Evolutionary conservation across 1,140 invertebrate species (phyloP).

Genomic region (Oreohelix idahoensis): DNA sequence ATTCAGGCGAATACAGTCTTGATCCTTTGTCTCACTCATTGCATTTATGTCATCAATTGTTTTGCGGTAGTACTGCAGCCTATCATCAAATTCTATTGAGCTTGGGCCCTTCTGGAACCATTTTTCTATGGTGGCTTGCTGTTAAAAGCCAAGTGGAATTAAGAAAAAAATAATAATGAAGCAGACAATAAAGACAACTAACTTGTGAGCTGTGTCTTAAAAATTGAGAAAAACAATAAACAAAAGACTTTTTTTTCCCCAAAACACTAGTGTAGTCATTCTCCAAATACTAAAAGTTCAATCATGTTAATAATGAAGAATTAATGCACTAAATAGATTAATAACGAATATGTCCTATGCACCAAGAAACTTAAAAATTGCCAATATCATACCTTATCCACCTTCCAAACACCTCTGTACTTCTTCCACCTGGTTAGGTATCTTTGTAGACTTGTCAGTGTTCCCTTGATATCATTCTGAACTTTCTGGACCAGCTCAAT

Average conservation of each 20-base stretch:
- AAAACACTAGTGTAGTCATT: too few species aligned
- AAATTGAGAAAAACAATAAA: too few species aligned
- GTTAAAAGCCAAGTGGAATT: constrained; percentile 35
- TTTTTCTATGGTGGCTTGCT: constrained; percentile 76
- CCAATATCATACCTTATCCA: constrained; percentile 79
- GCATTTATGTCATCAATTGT: constrained; percentile 80
- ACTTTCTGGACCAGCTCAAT: constrained; percentile 80
- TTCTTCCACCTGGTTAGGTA: constrained; percentile 84
- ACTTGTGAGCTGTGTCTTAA: too few species aligned
- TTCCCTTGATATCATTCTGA: constrained; percentile 79
- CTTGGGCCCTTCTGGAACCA: constrained; percentile 82
- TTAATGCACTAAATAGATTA: not conserved
- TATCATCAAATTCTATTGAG: constrained; percentile 85
- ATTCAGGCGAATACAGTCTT: constrained; percentile 70
- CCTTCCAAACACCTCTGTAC: constrained; percentile 85
- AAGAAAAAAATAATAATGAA: not conserved
- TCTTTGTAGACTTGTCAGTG: constrained; percentile 78
- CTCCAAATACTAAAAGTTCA: too few species aligned
- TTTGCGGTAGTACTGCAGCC: constrained; percentile 85
- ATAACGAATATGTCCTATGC: too few species aligned
- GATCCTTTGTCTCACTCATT: constrained; percentile 65
- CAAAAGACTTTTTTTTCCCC: too few species aligned
- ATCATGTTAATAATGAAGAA: not conserved
- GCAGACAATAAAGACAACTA: too few species aligned
- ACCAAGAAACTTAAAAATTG: not conserved